These are phyloP conservation scores for Serranus cabrilla DNA, from an alignment of 2,797 vertebrate genomes.

Conservation along the genomic window DNA sequence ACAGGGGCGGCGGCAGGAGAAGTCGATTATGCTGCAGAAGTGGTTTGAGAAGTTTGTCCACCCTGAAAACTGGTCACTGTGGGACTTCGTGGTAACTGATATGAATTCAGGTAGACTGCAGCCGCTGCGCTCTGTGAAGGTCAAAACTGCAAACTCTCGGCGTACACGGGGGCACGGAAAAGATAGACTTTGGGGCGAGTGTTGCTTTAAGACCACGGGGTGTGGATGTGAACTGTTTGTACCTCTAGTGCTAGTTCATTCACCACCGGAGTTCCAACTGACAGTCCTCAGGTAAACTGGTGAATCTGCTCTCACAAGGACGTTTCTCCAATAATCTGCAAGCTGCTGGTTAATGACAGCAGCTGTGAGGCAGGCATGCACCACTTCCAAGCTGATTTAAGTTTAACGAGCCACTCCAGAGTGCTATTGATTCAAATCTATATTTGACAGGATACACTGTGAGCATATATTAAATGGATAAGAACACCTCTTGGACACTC, in stretches of 20 bases:
- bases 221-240: conserved; percentile 43
- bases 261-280: conserved; percentile 45
- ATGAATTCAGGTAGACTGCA: conserved; percentile 21
- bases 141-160: conserved; percentile 29
- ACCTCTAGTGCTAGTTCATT: conserved; percentile 40
- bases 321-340: conserved; percentile 88
- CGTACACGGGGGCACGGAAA: background rate
- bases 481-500: conserved; percentile 84
- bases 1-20: background rate
- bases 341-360: conserved; percentile 88
- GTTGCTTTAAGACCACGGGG: conserved; percentile 38
- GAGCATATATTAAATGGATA: conserved; percentile 89
- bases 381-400: conserved; percentile 90
- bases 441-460: conserved; percentile 89
- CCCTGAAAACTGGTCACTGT: conserved; percentile 10
- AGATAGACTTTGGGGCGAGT: conserved; percentile 1
- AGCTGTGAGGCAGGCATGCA: conserved; percentile 88
- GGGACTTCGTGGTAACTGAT: conserved; percentile 23
- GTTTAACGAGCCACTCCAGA: conserved; percentile 90
- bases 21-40: background rate
- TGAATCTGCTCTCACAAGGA: conserved; percentile 83
- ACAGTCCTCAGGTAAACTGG: conserved; percentile 77
- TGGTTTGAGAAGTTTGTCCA: conserved; percentile 1
- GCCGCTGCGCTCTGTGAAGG: conserved; percentile 7
- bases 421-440: conserved; percentile 91